A percentile compares a stretch with the other conserved stretches of the same genome.
Evolutionary conservation across 2,797 vertebrate genomes (phyloP).

Genomic region (Echeneis naucrates): DNA sequence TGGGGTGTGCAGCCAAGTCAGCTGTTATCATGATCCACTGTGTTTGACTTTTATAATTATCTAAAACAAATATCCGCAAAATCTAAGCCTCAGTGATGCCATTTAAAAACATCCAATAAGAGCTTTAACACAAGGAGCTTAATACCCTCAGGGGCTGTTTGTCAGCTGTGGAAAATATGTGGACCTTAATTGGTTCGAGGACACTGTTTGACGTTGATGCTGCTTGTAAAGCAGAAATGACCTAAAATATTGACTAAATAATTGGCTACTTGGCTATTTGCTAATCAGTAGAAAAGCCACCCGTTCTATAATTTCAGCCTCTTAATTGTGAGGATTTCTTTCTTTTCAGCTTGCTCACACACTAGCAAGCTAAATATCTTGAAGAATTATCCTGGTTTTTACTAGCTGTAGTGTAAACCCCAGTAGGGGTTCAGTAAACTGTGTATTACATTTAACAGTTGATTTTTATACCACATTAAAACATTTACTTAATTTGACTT

Average conservation of each 20-base stretch:
- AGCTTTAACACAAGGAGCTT: not conserved
- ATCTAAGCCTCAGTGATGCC: not conserved
- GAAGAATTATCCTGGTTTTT: too few relatives aligned
- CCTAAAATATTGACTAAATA: not conserved
- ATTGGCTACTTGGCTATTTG: not conserved
- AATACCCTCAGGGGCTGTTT: too few relatives aligned
- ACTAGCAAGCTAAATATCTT: too few relatives aligned
- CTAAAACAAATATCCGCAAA: slow-evolving; percentile 11
- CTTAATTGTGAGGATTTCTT: too few relatives aligned
- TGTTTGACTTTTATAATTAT: slow-evolving; percentile 30
- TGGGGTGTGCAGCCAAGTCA: not conserved
- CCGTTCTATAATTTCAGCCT: not conserved
- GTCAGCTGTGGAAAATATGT: too few relatives aligned
- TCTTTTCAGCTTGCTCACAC: too few relatives aligned
- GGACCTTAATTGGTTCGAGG: not conserved
- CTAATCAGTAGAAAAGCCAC: not conserved
- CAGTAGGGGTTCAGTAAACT: too few relatives aligned
- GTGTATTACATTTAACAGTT: too few relatives aligned
- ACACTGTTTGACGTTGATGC: not conserved
- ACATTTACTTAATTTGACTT: too few relatives aligned
- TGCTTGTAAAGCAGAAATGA: not conserved
- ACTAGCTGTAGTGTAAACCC: too few relatives aligned
- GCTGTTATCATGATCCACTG: slow-evolving; percentile 1
- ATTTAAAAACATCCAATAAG: not conserved
- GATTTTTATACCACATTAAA: too few relatives aligned